Percentiles rank a stretch among this genome's conserved stretches.
phyloP scores from a whole-genome alignment of 2,888 invertebrate species.

The Acleris cristana region DNA sequence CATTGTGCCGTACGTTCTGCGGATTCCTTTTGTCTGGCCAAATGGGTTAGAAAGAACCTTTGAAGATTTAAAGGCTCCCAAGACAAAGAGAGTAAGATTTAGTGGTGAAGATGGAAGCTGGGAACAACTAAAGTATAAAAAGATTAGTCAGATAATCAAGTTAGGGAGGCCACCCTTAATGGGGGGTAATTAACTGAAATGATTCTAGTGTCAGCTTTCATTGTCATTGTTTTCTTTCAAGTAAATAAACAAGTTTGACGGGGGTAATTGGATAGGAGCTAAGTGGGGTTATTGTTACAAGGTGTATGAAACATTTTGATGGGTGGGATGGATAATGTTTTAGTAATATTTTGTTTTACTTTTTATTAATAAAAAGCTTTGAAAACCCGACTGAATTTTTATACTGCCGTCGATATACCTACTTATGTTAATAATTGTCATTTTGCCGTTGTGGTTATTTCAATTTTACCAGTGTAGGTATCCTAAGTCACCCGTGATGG shows the following conservation, averaged over 20 bases:
- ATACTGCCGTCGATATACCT: too few relatives aligned
- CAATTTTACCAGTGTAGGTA: too few relatives aligned
- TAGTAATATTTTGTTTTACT: too few relatives aligned
- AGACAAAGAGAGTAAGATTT: conserved; percentile 57
- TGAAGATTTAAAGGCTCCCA: conserved; percentile 54
- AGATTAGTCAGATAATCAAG: conserved; percentile 37
- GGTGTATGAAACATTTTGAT: background rate
- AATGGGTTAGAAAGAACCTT: conserved; percentile 50
- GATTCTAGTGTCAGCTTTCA: conserved; percentile 35
- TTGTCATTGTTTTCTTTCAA: conserved; percentile 26
- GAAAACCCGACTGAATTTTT: too few relatives aligned
- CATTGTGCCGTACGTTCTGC: conserved; percentile 29
- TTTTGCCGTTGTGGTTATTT: too few relatives aligned
- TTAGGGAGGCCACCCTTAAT: conserved; percentile 31
- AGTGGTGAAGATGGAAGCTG: conserved; percentile 47
- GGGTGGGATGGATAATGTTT: too few relatives aligned
- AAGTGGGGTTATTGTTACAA: conserved; percentile 1
- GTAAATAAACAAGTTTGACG: conserved; percentile 22
- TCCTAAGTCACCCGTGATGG: too few relatives aligned
- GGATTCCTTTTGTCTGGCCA: conserved; percentile 43
- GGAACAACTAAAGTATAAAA: conserved; percentile 38
- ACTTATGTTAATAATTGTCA: too few relatives aligned
- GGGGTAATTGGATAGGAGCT: conserved; percentile 17
- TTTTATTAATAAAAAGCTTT: too few relatives aligned
- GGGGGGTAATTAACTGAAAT: conserved; percentile 32